Evolutionary conservation across 2,113 vertebrate species (phyloP).

Genomic region (Chaetorhynchus papuensis): DNA sequence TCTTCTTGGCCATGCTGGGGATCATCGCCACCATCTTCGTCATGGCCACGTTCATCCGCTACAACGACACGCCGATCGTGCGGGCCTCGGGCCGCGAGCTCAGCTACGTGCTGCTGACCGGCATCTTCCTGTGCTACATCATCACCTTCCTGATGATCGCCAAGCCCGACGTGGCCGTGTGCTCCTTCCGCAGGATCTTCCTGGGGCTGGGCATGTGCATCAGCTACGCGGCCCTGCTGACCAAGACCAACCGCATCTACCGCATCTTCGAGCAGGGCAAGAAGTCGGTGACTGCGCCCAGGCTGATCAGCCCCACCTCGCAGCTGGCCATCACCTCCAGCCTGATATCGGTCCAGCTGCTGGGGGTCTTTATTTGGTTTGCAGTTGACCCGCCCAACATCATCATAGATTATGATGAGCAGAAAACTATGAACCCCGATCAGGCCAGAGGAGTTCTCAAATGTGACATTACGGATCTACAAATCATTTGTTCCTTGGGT

Average conservation of each 20-base stretch:
- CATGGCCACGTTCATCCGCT: slow-evolving; percentile 89
- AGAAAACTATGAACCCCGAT: slow-evolving; percentile 88
- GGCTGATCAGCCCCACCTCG: slow-evolving; percentile 92
- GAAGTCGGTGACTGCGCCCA: slow-evolving; percentile 89
- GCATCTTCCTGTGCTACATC: slow-evolving; percentile 95
- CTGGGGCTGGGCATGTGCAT: slow-evolving; percentile 95
- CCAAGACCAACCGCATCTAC: slow-evolving; percentile 96
- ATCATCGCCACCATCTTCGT: slow-evolving; percentile 92
- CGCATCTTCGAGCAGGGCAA: slow-evolving; percentile 96
- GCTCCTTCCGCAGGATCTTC: slow-evolving; percentile 90
- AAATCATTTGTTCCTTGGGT: slow-evolving; percentile 95
- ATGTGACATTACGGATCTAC: slow-evolving; percentile 95
- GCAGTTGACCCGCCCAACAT: slow-evolving; percentile 92
- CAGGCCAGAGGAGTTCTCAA: slow-evolving; percentile 90
- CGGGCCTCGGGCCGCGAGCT: slow-evolving; percentile 90
- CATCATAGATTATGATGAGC: slow-evolving; percentile 91
- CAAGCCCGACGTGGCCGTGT: slow-evolving; percentile 87
- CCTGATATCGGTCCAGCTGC: slow-evolving; percentile 89
- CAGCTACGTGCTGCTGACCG: slow-evolving; percentile 90
- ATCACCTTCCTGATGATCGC: slow-evolving; percentile 98
- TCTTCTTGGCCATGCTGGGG: slow-evolving; percentile 92
- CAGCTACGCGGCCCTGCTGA: slow-evolving; percentile 92
- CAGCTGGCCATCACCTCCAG: slow-evolving; percentile 93
- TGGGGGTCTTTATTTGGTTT: slow-evolving; percentile 94
- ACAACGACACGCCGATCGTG: slow-evolving; percentile 94